Evolutionary conservation across 2,113 vertebrate species (phyloP), one percentile per base, ranked within the genome.

Genomic region (Macquaria ambigua): DNA sequence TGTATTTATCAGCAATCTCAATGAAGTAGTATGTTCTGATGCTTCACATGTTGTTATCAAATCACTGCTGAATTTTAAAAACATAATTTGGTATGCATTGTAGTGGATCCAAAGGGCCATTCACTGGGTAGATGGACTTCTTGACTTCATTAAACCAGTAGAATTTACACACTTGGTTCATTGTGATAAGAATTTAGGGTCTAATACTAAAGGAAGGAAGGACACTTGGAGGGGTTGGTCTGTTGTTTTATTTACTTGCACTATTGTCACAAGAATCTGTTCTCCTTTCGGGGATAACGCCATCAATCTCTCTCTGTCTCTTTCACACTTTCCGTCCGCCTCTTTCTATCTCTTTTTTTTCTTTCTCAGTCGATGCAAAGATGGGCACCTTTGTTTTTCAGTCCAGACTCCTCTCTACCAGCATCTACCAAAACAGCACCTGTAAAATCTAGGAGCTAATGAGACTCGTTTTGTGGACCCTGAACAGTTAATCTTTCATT

Each of bases 251-350:
- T 91, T 83, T 85, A 89, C 43, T 56, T 61, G 28, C 75, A 62
- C 52, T 69, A 71, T 79, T 82, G 87, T 85, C 64, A 15, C 78
- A 64, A 73, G 63, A 84, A 74, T 68, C 31, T 8, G n/a, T 31
- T 79, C 74, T 85, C 67, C 82, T 80, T 72, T 59, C 8, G 18
- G 68, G 79, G 64, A 80, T 82, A 46, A 87, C 71, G 46, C 78
- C 83, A 93, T 92, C 90, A 84, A 84, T 91, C 90, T 82, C 80
- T 28, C 63, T 74, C 58, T 62, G 77, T 86, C 84, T 84, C 82
- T 82, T 43, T 63, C 84, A 79, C 82, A 62, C 77, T 77, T 77
- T 85, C 79, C 43, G 28, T 74, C 71, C 77, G 66, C 50, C 52
- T 77, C 16, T 46, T 41, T 59, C 63, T 58, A 6, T 25, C 18